Evolutionary conservation across 1,140 invertebrate species (phyloP), one percentile per base, ranked within the genome.

Genomic region (Cardiocondyla obscurior): DNA sequence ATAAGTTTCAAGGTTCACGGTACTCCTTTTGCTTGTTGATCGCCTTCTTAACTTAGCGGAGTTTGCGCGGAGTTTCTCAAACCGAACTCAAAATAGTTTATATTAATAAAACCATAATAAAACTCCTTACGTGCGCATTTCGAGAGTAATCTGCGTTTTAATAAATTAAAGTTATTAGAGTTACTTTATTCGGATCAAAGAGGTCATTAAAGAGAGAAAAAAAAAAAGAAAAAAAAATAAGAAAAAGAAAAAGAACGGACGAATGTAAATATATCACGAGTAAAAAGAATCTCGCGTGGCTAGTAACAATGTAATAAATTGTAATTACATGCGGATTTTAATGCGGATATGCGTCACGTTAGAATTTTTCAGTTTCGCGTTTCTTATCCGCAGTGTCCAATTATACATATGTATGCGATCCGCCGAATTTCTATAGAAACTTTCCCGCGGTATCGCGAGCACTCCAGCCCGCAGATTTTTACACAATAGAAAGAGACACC

Each of bases 21-120:
- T 33, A 79, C 74, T 79, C 22, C 60, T 77, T n/a, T 39, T 64
- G 73, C 55, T 79, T 79, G 74, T 79, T 67, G 74, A 69, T 79
- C 46, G 44, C 62, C 53, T 79, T 69, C 74, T 69, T 79, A 69
- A 79, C 74, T 79, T 14, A 46, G 6, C 25, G 46, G 33, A 79
- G 62, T 53, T 67, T 77, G 19, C 19, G 8, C 19, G 14, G 39
- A 64, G 39, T 76, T 76, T 76, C 73, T 79, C 44, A 67, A 69
- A 42, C 33, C 74, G 33, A 55, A 53, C 33, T 60, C 25, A 57
- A 79, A 51, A 79, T 28, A 67, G 33, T 79, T 69, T 79, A 69
- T 46, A 67, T 42, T 67, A 79, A 67, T 77, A 77, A 77, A 67
- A 77, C 3, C 33, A 77, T 53, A 53, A 77, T 77, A 79, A 79